Evolutionary conservation across 2,888 invertebrate species (phyloP).

Genomic region (Helicoverpa assulta): DNA sequence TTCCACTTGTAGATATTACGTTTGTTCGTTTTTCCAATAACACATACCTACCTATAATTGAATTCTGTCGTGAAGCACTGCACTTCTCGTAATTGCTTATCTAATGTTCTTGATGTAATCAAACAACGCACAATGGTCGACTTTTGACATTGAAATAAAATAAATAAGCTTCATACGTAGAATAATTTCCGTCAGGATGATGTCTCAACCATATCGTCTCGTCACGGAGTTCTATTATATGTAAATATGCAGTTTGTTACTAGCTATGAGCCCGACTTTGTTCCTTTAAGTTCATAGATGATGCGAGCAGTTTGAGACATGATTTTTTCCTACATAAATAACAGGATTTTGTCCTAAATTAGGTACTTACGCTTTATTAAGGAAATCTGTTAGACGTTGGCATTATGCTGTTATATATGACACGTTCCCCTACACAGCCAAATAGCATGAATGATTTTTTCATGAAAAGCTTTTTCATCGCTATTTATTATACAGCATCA

Average conservation of each 20-base stretch:
- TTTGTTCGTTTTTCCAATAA: constrained; percentile 12
- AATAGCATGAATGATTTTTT: too few relatives aligned
- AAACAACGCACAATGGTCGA: constrained; percentile 12
- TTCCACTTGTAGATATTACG: constrained; percentile 1
- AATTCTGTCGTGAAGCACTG: not conserved
- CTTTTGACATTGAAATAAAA: constrained; percentile 38
- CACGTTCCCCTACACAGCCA: too few relatives aligned
- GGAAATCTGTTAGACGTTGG: too few relatives aligned
- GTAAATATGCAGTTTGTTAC: constrained; percentile 66
- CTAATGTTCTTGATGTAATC: constrained; percentile 29
- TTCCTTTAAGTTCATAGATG: constrained; percentile 36
- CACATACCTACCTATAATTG: too few relatives aligned
- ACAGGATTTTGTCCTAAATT: too few relatives aligned
- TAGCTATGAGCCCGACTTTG: constrained; percentile 39
- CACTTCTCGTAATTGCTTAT: constrained; percentile 37
- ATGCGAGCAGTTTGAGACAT: constrained; percentile 2
- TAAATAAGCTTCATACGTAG: constrained; percentile 32
- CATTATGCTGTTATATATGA: too few relatives aligned
- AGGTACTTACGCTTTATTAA: too few relatives aligned
- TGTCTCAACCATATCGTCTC: constrained; percentile 37
- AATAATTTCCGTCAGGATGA: too few relatives aligned
- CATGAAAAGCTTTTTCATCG: too few relatives aligned
- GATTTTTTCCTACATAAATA: not conserved
- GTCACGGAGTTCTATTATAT: constrained; percentile 57
- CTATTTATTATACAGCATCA: too few relatives aligned